Evolutionary conservation across 2,797 vertebrate species (phyloP).

Genomic region (Somateria mollissima): DNA sequence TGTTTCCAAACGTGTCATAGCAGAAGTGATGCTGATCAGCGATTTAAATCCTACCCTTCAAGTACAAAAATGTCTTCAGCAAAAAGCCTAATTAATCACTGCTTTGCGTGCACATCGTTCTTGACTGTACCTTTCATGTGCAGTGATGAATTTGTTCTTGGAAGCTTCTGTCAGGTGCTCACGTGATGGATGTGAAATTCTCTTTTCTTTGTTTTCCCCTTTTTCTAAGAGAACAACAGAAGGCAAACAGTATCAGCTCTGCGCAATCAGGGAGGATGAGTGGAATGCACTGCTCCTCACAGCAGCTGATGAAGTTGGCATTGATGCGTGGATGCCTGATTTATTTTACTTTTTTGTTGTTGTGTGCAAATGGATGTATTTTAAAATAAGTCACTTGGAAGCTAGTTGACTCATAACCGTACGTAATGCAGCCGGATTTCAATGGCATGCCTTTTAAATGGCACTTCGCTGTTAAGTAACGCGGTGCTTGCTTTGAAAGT

Average conservation of each 20-base stretch:
- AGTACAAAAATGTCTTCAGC: slow-evolving; percentile 34
- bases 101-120: not conserved
- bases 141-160: not conserved
- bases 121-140: not conserved
- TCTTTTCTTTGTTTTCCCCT: not conserved
- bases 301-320: not conserved
- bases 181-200: not conserved
- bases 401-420: not conserved
- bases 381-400: not conserved
- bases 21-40: slow-evolving; percentile 60
- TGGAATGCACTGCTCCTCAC: not conserved
- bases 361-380: not conserved
- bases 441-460: not conserved
- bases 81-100: slow-evolving; percentile 67
- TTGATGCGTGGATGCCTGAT: not conserved
- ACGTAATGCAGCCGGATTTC: not conserved
- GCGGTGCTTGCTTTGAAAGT: not conserved
- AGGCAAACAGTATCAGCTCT: not conserved
- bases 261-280: not conserved
- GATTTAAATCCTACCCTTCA: slow-evolving; percentile 53
- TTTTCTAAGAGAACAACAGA: not conserved
- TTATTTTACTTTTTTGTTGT: not conserved
- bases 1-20: slow-evolving; percentile 74
- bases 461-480: not conserved
- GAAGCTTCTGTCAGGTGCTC: slow-evolving; percentile 27